These are phyloP conservation scores for Meteorus cinctellus DNA, from an alignment of 2,888 invertebrate genomes.

Conservation along the genomic window DNA sequence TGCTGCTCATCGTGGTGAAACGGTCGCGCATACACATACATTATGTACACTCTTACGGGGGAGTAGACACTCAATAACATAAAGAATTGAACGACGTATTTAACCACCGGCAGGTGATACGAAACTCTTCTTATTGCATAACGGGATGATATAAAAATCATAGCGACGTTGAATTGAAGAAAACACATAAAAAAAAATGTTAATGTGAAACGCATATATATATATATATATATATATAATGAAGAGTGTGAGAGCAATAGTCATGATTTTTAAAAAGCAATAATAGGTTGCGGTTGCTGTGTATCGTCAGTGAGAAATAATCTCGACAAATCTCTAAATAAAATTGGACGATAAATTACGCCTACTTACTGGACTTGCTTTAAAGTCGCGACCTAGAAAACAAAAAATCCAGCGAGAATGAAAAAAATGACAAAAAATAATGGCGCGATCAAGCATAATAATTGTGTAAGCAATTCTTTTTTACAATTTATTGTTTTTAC, in stretches of 20 bases:
- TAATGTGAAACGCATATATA: not conserved
- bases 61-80: not conserved
- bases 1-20: not conserved
- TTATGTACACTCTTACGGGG: not conserved
- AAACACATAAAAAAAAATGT: slow-evolving; percentile 4
- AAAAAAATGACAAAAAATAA: not conserved
- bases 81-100: slow-evolving; percentile 15
- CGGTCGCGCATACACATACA: not conserved
- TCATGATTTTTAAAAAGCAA: slow-evolving; percentile 22
- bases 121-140: slow-evolving; percentile 24
- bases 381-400: slow-evolving; percentile 23
- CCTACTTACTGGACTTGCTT: slow-evolving; percentile 18
- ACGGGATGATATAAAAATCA: slow-evolving; percentile 11
- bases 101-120: slow-evolving; percentile 27
- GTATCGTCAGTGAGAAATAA: slow-evolving; percentile 8
- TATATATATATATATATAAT: not conserved
- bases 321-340: slow-evolving; percentile 17
- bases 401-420: not conserved
- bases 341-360: slow-evolving; percentile 30
- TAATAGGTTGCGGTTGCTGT: not conserved
- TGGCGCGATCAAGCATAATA: slow-evolving; percentile 9
- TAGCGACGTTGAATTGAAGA: slow-evolving; percentile 1
- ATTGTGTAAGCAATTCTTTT: slow-evolving; percentile 12
- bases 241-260: not conserved
- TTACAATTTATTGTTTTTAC: slow-evolving; percentile 15